phyloP scores from a whole-genome alignment of 2,888 invertebrate species.

The Drosophila dives region DNA sequence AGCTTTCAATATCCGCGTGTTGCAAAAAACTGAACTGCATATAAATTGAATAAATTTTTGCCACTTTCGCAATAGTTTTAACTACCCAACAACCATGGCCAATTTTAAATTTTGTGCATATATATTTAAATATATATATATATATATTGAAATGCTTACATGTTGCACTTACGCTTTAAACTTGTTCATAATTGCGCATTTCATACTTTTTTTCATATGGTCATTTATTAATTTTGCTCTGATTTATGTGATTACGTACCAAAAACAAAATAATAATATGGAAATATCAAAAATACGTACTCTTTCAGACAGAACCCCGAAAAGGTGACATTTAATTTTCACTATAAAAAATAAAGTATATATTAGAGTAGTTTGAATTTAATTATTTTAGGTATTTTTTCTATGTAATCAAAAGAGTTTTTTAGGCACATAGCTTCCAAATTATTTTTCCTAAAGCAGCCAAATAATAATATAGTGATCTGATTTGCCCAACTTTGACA shows the following conservation, averaged over 20 bases:
- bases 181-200: slow-evolving; percentile 67
- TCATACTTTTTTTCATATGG: slow-evolving; percentile 37
- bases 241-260: slow-evolving; percentile 58
- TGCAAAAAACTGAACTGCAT: slow-evolving; percentile 27
- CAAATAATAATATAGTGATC: not conserved
- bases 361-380: not conserved
- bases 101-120: not conserved
- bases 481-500: not conserved
- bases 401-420: not conserved
- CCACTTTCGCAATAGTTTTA: slow-evolving; percentile 41
- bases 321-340: not conserved
- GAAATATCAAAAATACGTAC: slow-evolving; percentile 1
- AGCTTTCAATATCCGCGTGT: slow-evolving; percentile 71
- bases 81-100: not conserved
- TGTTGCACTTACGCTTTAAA: slow-evolving; percentile 70
- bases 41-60: slow-evolving; percentile 52
- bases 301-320: not conserved
- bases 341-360: not conserved
- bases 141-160: slow-evolving; percentile 52
- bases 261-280: not conserved
- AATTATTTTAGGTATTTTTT: not conserved
- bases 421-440: not conserved
- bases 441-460: not conserved
- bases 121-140: slow-evolving; percentile 22
- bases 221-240: slow-evolving; percentile 74